Evolutionary conservation across 1,140 invertebrate genomes (phyloP).

Genomic region (Agrypnia vestita): DNA sequence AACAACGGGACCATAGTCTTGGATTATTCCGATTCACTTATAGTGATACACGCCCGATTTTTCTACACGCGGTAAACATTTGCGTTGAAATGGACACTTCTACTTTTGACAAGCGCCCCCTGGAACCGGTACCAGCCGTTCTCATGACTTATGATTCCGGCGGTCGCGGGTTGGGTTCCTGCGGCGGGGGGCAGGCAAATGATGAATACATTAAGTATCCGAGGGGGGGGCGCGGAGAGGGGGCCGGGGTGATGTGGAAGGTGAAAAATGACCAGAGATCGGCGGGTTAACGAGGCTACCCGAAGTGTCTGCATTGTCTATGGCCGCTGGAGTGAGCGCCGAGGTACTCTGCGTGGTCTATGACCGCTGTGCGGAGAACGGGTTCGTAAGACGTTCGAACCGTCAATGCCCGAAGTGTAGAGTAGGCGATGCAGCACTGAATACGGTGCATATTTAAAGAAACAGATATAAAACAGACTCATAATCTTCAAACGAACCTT

Average conservation of each 20-base stretch:
- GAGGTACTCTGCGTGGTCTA: slow-evolving; percentile 2
- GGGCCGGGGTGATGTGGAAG: not conserved
- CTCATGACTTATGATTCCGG: slow-evolving; percentile 30
- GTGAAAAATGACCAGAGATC: slow-evolving; percentile 43
- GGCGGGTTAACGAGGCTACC: slow-evolving; percentile 44
- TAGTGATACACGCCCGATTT: too few species aligned
- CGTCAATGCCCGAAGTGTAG: not conserved
- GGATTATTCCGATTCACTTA: too few species aligned
- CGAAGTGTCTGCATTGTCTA: slow-evolving; percentile 43
- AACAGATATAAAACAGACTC: too few species aligned
- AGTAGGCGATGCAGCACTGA: not conserved
- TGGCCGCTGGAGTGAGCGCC: not conserved
- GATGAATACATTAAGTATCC: slow-evolving; percentile 41
- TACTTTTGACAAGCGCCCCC: slow-evolving; percentile 10
- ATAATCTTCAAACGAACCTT: too few species aligned
- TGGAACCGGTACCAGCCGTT: slow-evolving; percentile 2
- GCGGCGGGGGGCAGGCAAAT: slow-evolving; percentile 40
- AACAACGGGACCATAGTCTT: too few species aligned
- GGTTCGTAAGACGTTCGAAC: not conserved
- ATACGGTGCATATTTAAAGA: not conserved
- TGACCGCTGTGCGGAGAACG: slow-evolving; percentile 4
- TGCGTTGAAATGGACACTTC: too few species aligned
- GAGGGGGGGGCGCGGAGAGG: not conserved
- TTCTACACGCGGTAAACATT: too few species aligned
- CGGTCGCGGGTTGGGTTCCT: slow-evolving; percentile 27